Percentiles rank a stretch among this genome's conserved stretches.
phyloP scores from a whole-genome alignment of 2,113 vertebrate species.

The Caracal caracal region DNA sequence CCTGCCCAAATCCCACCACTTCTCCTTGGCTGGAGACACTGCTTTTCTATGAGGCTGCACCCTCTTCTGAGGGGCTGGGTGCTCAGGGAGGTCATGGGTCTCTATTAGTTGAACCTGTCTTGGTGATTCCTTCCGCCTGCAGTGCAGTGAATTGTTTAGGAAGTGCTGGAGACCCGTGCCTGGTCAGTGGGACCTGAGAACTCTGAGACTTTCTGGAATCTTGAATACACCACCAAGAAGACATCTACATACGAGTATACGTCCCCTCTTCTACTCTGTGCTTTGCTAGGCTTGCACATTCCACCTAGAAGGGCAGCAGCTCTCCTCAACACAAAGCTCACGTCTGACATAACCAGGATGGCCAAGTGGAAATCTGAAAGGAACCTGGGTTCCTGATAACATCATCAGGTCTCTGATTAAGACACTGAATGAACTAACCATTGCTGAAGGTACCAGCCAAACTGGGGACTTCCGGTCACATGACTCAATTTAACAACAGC shows the following conservation, averaged over 20 bases:
- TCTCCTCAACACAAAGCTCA: neutral
- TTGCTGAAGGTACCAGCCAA: neutral
- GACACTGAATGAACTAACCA: neutral
- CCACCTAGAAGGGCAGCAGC: neutral
- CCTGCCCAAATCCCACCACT: no score
- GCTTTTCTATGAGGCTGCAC: neutral
- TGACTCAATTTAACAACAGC: neutral
- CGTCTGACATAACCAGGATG: neutral
- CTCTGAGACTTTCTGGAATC: neutral
- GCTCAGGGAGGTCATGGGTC: neutral
- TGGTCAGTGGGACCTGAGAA: no score
- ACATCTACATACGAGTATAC: neutral
- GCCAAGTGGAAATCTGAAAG: neutral
- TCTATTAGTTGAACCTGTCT: neutral
- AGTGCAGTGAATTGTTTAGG: neutral
- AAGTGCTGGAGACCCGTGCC: neutral
- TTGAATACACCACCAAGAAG: fast-evolving
- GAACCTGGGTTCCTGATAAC: no score
- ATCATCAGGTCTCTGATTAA: neutral
- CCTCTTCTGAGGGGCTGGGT: neutral
- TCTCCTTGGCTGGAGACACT: neutral
- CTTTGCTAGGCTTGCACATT: neutral
- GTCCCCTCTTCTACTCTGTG: neutral
- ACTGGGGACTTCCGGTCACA: neutral
- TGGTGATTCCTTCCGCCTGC: neutral